Evolutionary conservation across 2,888 invertebrate genomes (phyloP), one percentile per base, ranked within the genome.

Genomic region (Ceriagrion tenellum): DNA sequence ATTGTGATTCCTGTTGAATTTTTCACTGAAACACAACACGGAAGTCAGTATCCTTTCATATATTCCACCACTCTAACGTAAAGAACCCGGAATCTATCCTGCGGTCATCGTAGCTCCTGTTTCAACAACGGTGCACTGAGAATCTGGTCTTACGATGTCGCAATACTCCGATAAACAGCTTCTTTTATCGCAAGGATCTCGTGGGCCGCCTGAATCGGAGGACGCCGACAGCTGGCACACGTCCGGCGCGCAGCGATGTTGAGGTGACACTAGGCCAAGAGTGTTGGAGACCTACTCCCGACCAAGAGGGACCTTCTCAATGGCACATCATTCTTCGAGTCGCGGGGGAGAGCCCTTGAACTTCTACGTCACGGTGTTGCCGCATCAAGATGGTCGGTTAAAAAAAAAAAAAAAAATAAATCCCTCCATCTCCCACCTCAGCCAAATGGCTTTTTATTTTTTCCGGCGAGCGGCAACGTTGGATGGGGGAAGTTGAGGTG

Each of bases 401-500:
- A 69, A 93, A 91, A 93, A 63, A n/a, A 63, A 40, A 40, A 91
- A 47, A 63, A 16, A 16, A 93, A 93, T 74, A 91, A 26, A 40
- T 69, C 35, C 93, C 23, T 69, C 47, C 93, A 35, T 47, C 93
- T 93, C 89, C n/a, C 55, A 89, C 55, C 81, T 89, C 89, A n/a
- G 63, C 69, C 74, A 55, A 23, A 47, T 47, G 35, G 93, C 47
- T 69, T 93, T 69, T 93, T 93, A 74, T 93, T 93, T 69, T 93
- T 69, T 55, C 63, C 40, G 2, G 47, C 47, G 47, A 23, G 13
- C 69, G 93, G 93, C 93, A 93, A 93, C 93, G 93, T 47, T 93
- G 93, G 69, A 69, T 69, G 47, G 74, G 74, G 93, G 93, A 93
- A 93, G 93, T 69, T 93, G 91, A 91, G 93, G 93, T 93, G 93